phyloP scores from a whole-genome alignment of 64 coral and sea anemone genomes.

The Montipora sp. region DNA sequence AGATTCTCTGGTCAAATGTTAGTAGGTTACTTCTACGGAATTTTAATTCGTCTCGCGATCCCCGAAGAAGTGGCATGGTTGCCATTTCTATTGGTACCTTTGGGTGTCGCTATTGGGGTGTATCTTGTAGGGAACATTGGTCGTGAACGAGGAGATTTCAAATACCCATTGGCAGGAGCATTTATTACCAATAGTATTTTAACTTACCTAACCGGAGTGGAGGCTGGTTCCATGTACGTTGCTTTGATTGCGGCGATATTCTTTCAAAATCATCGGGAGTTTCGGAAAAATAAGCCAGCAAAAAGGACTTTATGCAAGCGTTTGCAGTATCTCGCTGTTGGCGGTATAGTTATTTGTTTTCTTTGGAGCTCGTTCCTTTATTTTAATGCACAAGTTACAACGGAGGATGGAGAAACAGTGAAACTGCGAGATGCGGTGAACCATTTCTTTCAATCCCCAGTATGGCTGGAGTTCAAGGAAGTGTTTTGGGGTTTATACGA shows the following conservation, averaged over 20 bases:
- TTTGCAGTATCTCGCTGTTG: constrained; percentile 72
- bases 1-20: constrained; percentile 98
- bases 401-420: constrained; percentile 97
- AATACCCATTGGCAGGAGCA: constrained; percentile 79
- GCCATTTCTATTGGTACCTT: constrained; percentile 77
- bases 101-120: constrained; percentile 88
- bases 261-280: constrained; percentile 87
- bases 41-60: constrained; percentile 88
- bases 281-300: constrained; percentile 52
- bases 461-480: constrained; percentile 96
- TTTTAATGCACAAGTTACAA: constrained; percentile 93
- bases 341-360: constrained; percentile 68
- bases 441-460: constrained; percentile 97
- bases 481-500: constrained; percentile 85
- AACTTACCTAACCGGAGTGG: constrained; percentile 77
- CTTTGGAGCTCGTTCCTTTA: constrained; percentile 93
- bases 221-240: constrained; percentile 93
- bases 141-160: constrained; percentile 92
- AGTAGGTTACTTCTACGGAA: constrained; percentile 96
- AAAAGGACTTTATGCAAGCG: constrained; percentile 77
- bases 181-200: constrained; percentile 70
- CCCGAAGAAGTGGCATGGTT: constrained; percentile 87
- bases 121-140: constrained; percentile 97
- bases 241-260: constrained; percentile 81
- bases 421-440: constrained; percentile 95